phyloP scores from a whole-genome alignment of 2,888 invertebrate species.

The Bombyx huttoni region DNA sequence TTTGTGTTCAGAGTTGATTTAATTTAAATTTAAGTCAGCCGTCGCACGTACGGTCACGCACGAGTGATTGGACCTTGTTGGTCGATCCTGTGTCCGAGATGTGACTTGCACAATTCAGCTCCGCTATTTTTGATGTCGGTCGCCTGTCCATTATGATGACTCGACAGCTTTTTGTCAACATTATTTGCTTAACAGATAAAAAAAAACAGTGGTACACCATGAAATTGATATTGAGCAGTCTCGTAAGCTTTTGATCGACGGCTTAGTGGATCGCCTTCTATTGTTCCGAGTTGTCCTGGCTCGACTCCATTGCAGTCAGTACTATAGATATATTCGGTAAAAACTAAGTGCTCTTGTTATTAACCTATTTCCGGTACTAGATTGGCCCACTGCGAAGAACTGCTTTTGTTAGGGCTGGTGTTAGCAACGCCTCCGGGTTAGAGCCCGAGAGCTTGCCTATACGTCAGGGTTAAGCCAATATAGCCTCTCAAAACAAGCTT shows the following conservation, averaged over 20 bases:
- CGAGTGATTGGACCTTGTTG: constrained; percentile 49
- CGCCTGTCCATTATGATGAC: constrained; percentile 22
- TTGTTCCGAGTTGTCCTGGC: too few species aligned
- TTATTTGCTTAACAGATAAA: constrained; percentile 5
- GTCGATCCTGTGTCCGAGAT: constrained; percentile 50
- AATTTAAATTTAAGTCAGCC: constrained; percentile 31
- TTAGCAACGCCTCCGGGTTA: too few species aligned
- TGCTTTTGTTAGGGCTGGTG: too few species aligned
- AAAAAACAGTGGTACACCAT: background rate
- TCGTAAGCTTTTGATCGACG: background rate
- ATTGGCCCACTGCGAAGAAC: too few species aligned
- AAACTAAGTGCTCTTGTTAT: too few species aligned
- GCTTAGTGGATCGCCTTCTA: too few species aligned
- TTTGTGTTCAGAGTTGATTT: constrained; percentile 11
- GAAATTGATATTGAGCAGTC: background rate
- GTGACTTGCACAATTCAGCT: constrained; percentile 58
- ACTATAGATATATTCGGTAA: too few species aligned
- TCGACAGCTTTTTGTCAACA: constrained; percentile 20
- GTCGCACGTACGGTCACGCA: constrained; percentile 51
- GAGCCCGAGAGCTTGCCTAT: too few species aligned
- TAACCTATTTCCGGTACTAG: too few species aligned
- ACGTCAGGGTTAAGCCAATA: too few species aligned
- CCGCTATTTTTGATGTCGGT: constrained; percentile 46
- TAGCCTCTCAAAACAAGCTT: too few species aligned
- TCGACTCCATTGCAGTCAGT: too few species aligned